These are phyloP conservation scores for Volucella zonaria DNA, from an alignment of 2,888 invertebrate species.

Conservation along the genomic window DNA sequence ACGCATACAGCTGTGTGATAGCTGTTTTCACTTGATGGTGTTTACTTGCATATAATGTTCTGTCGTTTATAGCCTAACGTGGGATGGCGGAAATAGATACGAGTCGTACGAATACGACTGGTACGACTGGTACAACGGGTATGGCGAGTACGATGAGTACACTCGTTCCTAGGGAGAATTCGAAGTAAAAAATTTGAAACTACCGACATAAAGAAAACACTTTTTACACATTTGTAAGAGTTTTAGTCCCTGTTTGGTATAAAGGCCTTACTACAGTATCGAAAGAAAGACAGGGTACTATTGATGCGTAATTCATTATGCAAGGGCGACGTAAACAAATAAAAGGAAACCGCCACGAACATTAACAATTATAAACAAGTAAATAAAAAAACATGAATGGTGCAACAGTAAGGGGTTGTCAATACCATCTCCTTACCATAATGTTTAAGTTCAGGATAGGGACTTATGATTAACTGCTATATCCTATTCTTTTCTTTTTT, in stretches of 20 bases:
- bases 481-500: too few relatives aligned
- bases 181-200: constrained; percentile 45
- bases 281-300: constrained; percentile 3
- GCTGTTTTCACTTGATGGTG: constrained; percentile 36
- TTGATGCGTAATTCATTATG: too few relatives aligned
- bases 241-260: background rate
- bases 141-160: too few relatives aligned
- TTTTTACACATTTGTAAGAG: constrained; percentile 12
- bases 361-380: too few relatives aligned
- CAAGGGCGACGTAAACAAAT: too few relatives aligned
- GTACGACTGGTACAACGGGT: too few relatives aligned
- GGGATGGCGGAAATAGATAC: constrained; percentile 23
- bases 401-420: too few relatives aligned
- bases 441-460: too few relatives aligned
- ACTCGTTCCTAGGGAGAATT: constrained; percentile 7
- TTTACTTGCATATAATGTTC: constrained; percentile 60
- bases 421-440: too few relatives aligned
- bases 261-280: constrained; percentile 12
- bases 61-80: constrained; percentile 32
- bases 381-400: too few relatives aligned
- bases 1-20: constrained; percentile 30
- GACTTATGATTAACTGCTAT: too few relatives aligned
- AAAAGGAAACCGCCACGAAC: too few relatives aligned
- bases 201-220: constrained; percentile 52
- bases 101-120: background rate